A percentile compares a stretch with the other conserved stretches of the same genome.
Evolutionary conservation across 2,797 vertebrate genomes (phyloP).

Genomic region (Enteromius fasciolatus): DNA sequence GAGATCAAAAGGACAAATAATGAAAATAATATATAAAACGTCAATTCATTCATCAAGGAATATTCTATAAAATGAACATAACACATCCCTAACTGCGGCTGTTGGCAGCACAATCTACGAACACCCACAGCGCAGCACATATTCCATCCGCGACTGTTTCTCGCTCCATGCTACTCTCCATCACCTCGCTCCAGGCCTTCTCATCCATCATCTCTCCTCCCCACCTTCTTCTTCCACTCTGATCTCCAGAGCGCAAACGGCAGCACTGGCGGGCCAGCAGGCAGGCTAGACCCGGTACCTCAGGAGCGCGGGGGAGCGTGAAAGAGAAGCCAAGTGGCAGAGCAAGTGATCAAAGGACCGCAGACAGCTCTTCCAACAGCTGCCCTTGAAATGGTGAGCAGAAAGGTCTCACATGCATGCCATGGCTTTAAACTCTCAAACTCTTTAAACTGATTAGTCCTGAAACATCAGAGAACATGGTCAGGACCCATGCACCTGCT

Average conservation of each 20-base stretch:
- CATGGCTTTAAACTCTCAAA: conserved; percentile 54
- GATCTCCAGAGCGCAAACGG: conserved; percentile 39
- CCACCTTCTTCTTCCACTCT: conserved; percentile 35
- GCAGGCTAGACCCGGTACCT: conserved; percentile 52
- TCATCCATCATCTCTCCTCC: conserved; percentile 55
- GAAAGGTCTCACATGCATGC: conserved; percentile 43
- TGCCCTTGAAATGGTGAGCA: conserved; percentile 70
- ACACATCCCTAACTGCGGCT: background rate
- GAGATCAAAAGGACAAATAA: background rate
- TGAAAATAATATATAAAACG: background rate
- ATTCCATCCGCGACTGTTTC: conserved; percentile 52
- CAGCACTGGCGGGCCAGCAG: conserved; percentile 13
- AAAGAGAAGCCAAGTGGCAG: conserved; percentile 64
- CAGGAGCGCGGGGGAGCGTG: conserved; percentile 50
- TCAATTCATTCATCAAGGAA: background rate
- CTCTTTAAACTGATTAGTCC: conserved; percentile 57
- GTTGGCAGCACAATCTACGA: conserved; percentile 39
- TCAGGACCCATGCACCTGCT: conserved; percentile 57
- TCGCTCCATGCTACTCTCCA: conserved; percentile 53
- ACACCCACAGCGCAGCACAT: conserved; percentile 54
- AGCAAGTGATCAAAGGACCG: conserved; percentile 71
- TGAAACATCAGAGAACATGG: conserved; percentile 60
- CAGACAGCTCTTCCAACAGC: conserved; percentile 72
- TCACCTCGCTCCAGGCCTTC: conserved; percentile 52
- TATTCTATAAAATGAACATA: background rate